Conservation (phyloP, 2,888 invertebrate genomes). For the Gryllus longicercus region DNA sequence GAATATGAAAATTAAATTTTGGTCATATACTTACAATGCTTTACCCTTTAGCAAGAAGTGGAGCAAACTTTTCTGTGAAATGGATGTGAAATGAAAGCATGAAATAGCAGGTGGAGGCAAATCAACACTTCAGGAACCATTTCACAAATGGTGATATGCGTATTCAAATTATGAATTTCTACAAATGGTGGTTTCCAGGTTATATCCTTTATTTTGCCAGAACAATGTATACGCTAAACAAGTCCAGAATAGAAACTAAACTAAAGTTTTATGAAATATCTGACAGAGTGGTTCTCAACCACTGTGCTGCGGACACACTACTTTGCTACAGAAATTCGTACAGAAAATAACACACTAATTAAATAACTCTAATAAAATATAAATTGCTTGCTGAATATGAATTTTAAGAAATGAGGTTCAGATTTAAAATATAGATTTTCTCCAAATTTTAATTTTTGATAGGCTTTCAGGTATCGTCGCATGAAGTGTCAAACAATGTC, state of each 20-base stretch:
- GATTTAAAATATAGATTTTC: too few relatives aligned
- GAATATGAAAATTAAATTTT: neutral
- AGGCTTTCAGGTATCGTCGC: too few relatives aligned
- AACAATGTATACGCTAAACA: neutral
- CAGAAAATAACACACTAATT: too few relatives aligned
- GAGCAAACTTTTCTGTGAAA: constrained; percentile 1
- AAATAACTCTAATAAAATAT: too few relatives aligned
- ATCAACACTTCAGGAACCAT: constrained; percentile 1
- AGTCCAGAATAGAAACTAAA: neutral
- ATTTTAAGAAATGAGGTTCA: too few relatives aligned
- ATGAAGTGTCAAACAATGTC: too few relatives aligned
- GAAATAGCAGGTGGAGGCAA: constrained; percentile 9
- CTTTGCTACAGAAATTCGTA: too few relatives aligned
- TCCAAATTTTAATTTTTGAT: too few relatives aligned
- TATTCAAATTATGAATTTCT: neutral
- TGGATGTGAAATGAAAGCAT: neutral
- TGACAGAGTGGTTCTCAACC: too few relatives aligned
- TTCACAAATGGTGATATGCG: neutral
- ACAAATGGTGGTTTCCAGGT: neutral
- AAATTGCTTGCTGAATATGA: too few relatives aligned
- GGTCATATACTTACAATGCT: neutral
- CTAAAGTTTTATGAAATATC: neutral
- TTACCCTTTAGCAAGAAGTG: neutral
- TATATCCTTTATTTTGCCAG: neutral
- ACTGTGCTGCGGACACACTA: too few relatives aligned